Evolutionary conservation across 2,888 invertebrate species (phyloP).

Genomic region (Metalampra italica): DNA sequence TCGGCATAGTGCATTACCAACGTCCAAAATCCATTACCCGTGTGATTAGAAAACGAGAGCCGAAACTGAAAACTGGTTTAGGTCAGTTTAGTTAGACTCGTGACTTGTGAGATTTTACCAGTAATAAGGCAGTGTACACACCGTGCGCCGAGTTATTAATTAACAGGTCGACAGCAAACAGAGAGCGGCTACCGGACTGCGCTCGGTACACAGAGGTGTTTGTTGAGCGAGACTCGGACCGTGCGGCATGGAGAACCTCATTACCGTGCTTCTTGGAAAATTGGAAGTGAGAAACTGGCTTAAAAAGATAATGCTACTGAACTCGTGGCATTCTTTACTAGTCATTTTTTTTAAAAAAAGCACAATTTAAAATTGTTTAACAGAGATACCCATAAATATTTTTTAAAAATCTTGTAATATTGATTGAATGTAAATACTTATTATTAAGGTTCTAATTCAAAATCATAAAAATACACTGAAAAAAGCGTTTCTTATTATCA

Average conservation of each 20-base stretch:
- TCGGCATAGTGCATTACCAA: not conserved
- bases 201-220: conserved; percentile 67
- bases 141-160: conserved; percentile 74
- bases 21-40: conserved; percentile 36
- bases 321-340: conserved; percentile 36
- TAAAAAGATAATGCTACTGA: conserved; percentile 60
- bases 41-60: conserved; percentile 62
- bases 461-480: too few species aligned
- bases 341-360: conserved; percentile 12
- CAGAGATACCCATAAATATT: too few species aligned
- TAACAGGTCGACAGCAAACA: conserved; percentile 78
- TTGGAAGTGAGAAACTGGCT: conserved; percentile 71
- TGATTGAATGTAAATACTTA: too few species aligned
- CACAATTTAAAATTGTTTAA: conserved; percentile 16
- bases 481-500: too few species aligned
- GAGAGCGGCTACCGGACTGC: conserved; percentile 71
- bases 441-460: too few species aligned
- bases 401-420: too few species aligned
- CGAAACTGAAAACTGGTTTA: conserved; percentile 60
- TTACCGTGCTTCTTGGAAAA: conserved; percentile 70
- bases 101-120: conserved; percentile 77
- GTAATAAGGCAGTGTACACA: conserved; percentile 78
- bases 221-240: conserved; percentile 57
- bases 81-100: conserved; percentile 59
- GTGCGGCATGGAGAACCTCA: conserved; percentile 70